A percentile compares a stretch with the other conserved stretches of the same genome.
Evolutionary conservation across 1,140 invertebrate genomes (phyloP).

Genomic region (Euwallacea fornicatus): DNA sequence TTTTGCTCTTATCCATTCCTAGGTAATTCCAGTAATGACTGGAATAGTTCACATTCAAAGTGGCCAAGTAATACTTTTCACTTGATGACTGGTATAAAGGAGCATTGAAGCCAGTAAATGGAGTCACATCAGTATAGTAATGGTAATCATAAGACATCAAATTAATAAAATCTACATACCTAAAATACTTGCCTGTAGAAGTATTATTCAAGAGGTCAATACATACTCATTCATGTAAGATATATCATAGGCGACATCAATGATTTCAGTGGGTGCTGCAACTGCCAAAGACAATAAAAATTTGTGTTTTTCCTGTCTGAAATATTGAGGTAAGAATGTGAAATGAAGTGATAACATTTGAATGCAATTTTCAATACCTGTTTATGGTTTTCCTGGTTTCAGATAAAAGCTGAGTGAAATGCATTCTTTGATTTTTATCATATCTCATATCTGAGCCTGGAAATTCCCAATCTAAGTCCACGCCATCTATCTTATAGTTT

Average conservation of each 20-base stretch:
- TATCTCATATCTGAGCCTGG: constrained; percentile 61
- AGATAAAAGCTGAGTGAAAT: constrained; percentile 71
- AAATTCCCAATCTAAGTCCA: constrained; percentile 90
- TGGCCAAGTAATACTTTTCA: constrained; percentile 68
- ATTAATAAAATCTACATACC: constrained; percentile 80
- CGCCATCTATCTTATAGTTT: constrained; percentile 71
- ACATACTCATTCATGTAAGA: constrained; percentile 71
- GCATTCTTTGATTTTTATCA: constrained; percentile 62
- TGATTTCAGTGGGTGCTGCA: constrained; percentile 71
- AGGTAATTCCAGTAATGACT: constrained; percentile 76
- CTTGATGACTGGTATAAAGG: constrained; percentile 65
- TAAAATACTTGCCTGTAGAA: constrained; percentile 46
- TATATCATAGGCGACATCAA: constrained; percentile 76
- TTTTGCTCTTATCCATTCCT: constrained; percentile 80
- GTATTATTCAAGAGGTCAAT: constrained; percentile 9
- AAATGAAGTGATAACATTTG: not conserved
- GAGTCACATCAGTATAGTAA: constrained; percentile 72
- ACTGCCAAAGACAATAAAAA: constrained; percentile 75
- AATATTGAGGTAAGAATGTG: not conserved
- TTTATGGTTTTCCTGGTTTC: constrained; percentile 67
- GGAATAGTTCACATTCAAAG: constrained; percentile 82
- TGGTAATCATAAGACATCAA: constrained; percentile 91
- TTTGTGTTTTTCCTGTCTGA: constrained; percentile 56
- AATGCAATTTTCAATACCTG: not conserved
- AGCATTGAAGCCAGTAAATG: constrained; percentile 81